These are phyloP conservation scores for Babylonia areolata DNA, from an alignment of 1,140 invertebrate species.

Conservation along the genomic window DNA sequence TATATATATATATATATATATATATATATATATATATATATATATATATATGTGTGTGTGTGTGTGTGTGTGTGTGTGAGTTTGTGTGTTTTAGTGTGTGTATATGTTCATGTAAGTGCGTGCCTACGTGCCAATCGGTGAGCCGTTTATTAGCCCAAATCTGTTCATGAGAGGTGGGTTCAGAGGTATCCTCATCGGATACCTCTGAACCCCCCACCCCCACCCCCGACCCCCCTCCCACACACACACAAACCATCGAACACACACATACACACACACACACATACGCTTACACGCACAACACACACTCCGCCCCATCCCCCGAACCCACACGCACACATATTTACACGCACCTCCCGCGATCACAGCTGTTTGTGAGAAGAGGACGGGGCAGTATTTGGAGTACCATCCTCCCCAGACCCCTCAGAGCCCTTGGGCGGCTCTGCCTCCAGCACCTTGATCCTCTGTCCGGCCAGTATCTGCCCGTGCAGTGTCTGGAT, in stretches of 20 bases:
- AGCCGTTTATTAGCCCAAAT: not conserved
- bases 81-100: not conserved
- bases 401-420: no score
- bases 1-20: not conserved
- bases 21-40: not conserved
- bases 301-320: no score
- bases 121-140: not conserved
- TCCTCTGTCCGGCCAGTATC: constrained; percentile 80
- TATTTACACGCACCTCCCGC: no score
- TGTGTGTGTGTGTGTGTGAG: not conserved
- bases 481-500: constrained; percentile 88
- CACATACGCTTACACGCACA: not conserved
- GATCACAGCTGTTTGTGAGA: no score
- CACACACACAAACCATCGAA: not conserved
- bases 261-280: not conserved
- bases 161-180: no score
- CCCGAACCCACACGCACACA: no score
- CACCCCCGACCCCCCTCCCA: not conserved
- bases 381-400: no score
- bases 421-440: constrained; percentile 77
- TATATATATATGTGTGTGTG: not conserved
- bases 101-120: not conserved
- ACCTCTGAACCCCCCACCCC: not conserved
- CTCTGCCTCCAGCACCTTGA: constrained; percentile 93
- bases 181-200: no score